Conservation (phyloP, 2,888 invertebrate genomes). For the Aphidius colemani region DNA sequence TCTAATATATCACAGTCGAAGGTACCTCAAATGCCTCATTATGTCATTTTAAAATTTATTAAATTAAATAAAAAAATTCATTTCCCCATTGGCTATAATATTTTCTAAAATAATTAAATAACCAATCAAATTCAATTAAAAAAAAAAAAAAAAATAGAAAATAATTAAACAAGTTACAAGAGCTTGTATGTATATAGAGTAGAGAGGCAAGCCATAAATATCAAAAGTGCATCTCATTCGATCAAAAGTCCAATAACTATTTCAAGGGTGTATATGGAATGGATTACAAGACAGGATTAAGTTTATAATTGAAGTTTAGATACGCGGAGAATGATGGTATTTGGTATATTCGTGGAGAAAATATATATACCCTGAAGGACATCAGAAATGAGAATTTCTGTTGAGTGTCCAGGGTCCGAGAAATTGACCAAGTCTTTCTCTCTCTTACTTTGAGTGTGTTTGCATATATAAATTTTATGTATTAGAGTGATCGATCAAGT, state of each 20-base stretch:
- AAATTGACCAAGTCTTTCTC: constrained; percentile 38
- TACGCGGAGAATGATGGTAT: constrained; percentile 20
- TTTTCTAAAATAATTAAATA: too few species aligned
- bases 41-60: too few species aligned
- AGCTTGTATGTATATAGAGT: background rate
- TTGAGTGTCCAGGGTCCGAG: constrained; percentile 39
- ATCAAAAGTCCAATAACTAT: constrained; percentile 21
- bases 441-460: constrained; percentile 23
- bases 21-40: too few species aligned
- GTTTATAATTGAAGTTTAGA: constrained; percentile 29
- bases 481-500: constrained; percentile 50
- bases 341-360: background rate
- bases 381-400: constrained; percentile 13
- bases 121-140: too few species aligned
- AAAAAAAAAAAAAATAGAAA: too few species aligned
- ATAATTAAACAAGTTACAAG: constrained; percentile 10
- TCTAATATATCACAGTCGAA: background rate
- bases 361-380: constrained; percentile 19
- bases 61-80: too few species aligned
- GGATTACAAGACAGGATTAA: constrained; percentile 26
- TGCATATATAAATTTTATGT: constrained; percentile 33
- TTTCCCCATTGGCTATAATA: too few species aligned
- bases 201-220: background rate
- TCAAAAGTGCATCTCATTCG: background rate
- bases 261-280: constrained; percentile 15